Evolutionary conservation across 2,797 vertebrate species (phyloP).

Genomic region (Esox masquinongy): DNA sequence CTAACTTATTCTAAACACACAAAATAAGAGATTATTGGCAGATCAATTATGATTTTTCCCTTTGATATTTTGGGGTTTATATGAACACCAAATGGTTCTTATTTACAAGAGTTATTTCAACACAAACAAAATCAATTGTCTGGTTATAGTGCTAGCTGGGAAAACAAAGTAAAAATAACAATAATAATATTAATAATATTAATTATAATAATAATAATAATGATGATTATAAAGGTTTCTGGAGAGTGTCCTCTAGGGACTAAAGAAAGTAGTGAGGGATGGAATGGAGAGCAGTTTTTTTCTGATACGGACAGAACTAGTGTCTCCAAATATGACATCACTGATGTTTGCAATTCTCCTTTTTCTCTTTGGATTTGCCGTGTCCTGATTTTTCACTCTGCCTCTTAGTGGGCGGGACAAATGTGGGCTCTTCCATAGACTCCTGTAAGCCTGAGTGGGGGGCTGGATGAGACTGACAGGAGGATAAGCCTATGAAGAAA

Average conservation of each 20-base stretch:
- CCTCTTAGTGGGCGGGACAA: conserved; percentile 80
- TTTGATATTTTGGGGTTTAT: background rate
- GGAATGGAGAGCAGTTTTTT: background rate
- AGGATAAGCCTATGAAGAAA: conserved; percentile 37
- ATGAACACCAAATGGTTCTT: background rate
- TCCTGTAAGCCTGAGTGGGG: conserved; percentile 54
- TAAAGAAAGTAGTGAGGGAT: background rate
- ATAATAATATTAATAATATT: background rate
- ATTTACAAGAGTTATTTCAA: conserved; percentile 2
- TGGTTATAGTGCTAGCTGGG: conserved; percentile 61
- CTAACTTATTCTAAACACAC: background rate
- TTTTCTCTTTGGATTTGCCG: conserved; percentile 80
- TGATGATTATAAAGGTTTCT: too few relatives aligned
- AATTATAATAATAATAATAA: too few relatives aligned
- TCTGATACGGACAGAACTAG: background rate
- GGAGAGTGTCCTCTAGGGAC: background rate
- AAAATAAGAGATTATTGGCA: background rate
- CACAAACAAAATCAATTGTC: background rate
- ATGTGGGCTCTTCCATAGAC: conserved; percentile 71
- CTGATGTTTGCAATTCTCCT: conserved; percentile 84
- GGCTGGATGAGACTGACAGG: conserved; percentile 40
- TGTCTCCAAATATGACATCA: conserved; percentile 47
- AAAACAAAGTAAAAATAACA: background rate
- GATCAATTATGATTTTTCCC: background rate
- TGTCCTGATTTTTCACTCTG: conserved; percentile 69